These are phyloP conservation scores for Cephus runcator DNA, from an alignment of 2,888 invertebrate species.

Conservation along the genomic window DNA sequence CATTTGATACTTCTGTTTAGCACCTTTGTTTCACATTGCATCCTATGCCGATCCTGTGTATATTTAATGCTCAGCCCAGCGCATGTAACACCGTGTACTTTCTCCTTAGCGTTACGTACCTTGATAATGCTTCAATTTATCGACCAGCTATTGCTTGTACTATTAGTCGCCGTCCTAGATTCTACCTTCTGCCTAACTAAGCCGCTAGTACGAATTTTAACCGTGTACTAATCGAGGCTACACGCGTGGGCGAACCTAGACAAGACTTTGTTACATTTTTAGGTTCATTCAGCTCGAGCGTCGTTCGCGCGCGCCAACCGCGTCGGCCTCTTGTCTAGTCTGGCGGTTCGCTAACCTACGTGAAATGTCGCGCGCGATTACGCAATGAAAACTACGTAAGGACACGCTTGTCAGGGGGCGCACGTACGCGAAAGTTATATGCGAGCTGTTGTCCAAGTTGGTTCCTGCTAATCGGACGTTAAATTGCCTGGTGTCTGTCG, in stretches of 20 bases:
- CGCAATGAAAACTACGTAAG: conserved; percentile 4
- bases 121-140: conserved; percentile 54
- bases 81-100: background rate
- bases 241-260: conserved; percentile 29
- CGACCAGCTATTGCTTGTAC: conserved; percentile 29
- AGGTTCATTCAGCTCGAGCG: background rate
- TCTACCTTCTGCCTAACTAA: conserved; percentile 32
- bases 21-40: conserved; percentile 36
- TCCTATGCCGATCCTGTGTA: conserved; percentile 20
- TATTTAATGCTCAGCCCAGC: background rate
- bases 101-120: conserved; percentile 15
- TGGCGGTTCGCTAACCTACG: conserved; percentile 9
- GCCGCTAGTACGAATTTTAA: conserved; percentile 35
- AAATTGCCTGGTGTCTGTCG: conserved; percentile 24
- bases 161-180: conserved; percentile 43
- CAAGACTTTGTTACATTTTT: background rate
- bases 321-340: background rate
- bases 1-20: conserved; percentile 20
- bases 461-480: conserved; percentile 31
- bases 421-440: conserved; percentile 1
- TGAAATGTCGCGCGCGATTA: conserved; percentile 15
- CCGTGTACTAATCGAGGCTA: conserved; percentile 15
- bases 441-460: conserved; percentile 20
- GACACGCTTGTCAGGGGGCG: conserved; percentile 4
- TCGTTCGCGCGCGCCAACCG: background rate